A percentile compares a stretch with the other conserved stretches of the same genome.
phyloP scores from a whole-genome alignment of 2,113 vertebrate species.

The Gorsachius goisagi region DNA sequence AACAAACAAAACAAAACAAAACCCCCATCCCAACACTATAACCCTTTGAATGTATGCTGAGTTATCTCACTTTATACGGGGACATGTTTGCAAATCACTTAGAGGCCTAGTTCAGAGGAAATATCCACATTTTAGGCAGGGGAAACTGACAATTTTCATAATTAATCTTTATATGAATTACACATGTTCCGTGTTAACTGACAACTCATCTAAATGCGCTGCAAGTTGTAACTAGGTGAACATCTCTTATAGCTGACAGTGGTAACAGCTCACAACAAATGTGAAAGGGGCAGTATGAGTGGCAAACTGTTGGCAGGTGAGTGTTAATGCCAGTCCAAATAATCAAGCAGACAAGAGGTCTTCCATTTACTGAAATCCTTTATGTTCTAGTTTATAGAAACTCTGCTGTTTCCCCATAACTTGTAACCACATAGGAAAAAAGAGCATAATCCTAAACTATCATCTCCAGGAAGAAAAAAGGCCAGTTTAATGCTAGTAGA shows the following conservation, averaged over 20 bases:
- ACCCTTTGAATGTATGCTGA: neutral
- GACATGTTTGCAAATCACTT: neutral
- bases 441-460: neutral
- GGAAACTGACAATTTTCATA: neutral
- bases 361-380: neutral
- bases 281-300: neutral
- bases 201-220: neutral
- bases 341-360: neutral
- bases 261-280: neutral
- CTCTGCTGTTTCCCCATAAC: neutral
- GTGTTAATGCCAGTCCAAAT: neutral
- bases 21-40: neutral
- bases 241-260: neutral
- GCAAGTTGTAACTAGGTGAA: neutral
- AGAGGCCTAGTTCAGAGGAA: neutral
- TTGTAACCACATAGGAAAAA: neutral
- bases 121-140: neutral
- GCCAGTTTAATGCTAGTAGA: neutral
- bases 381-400: neutral
- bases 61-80: neutral
- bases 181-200: neutral
- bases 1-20: neutral
- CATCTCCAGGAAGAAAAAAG: neutral
- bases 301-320: neutral
- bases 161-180: neutral